Conservation (phyloP, 2,888 invertebrate genomes). For the Tetheella fluctuosa region DNA sequence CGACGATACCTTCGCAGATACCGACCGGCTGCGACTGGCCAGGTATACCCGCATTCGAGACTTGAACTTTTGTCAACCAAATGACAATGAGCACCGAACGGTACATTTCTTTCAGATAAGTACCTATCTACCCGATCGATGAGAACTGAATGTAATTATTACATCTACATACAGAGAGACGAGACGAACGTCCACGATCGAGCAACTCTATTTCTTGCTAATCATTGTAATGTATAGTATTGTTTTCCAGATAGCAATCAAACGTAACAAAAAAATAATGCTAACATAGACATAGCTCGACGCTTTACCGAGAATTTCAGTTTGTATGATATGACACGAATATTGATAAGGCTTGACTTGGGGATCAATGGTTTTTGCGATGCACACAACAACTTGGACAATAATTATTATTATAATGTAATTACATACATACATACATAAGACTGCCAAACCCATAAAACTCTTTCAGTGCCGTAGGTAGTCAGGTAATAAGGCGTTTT, state of each 20-base stretch:
- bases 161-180: neutral
- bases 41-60: slow-evolving; percentile 43
- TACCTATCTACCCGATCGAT: too few species aligned
- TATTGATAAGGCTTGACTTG: slow-evolving; percentile 49
- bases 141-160: neutral
- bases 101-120: slow-evolving; percentile 35
- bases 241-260: slow-evolving; percentile 41
- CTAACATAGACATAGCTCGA: slow-evolving; percentile 45
- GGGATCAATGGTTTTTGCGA: slow-evolving; percentile 19
- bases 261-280: slow-evolving; percentile 52
- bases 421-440: neutral
- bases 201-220: slow-evolving; percentile 38
- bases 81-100: slow-evolving; percentile 58
- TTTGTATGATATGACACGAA: slow-evolving; percentile 50
- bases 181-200: slow-evolving; percentile 17
- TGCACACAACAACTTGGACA: too few species aligned
- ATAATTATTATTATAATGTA: too few species aligned
- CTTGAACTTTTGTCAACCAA: slow-evolving; percentile 63
- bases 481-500: too few species aligned
- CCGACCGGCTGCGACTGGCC: slow-evolving; percentile 53
- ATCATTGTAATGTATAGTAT: slow-evolving; percentile 35
- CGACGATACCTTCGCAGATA: slow-evolving; percentile 83
- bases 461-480: too few species aligned
- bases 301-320: slow-evolving; percentile 43
- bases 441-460: too few species aligned